Conservation (phyloP, 2,888 invertebrate species). For the Rhynchonema sp. region DNA sequence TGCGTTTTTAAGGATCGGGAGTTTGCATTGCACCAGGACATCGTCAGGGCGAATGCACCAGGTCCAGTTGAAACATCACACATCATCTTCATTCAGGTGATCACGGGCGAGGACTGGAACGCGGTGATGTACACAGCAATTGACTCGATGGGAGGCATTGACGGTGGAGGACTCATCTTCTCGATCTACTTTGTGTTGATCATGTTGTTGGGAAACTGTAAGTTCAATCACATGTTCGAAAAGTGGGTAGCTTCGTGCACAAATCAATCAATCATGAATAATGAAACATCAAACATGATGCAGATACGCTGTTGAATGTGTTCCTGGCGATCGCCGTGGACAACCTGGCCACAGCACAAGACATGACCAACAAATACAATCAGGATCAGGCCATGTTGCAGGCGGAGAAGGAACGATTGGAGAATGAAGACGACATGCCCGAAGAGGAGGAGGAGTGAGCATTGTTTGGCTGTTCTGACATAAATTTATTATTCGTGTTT, state of each 20-base stretch:
- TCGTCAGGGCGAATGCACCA: too few species aligned
- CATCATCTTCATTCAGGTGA: constrained; percentile 44
- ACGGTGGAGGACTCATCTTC: constrained; percentile 64
- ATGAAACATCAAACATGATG: too few species aligned
- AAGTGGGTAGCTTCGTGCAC: not conserved
- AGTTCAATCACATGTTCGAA: not conserved
- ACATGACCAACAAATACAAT: constrained; percentile 95
- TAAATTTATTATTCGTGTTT: too few species aligned
- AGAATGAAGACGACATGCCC: not conserved
- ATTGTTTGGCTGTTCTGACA: too few species aligned
- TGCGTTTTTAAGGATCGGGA: too few species aligned
- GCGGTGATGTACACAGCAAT: constrained; percentile 94
- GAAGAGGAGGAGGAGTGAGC: constrained; percentile 34
- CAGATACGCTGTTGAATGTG: constrained; percentile 81
- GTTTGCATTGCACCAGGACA: too few species aligned
- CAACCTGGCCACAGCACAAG: constrained; percentile 39
- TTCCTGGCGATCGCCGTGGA: constrained; percentile 64
- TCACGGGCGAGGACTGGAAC: constrained; percentile 98
- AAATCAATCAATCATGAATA: too few species aligned
- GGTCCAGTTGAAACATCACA: not conserved
- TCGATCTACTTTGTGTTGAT: constrained; percentile 93
- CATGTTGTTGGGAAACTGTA: constrained; percentile 59
- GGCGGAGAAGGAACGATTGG: not conserved
- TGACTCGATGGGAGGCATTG: constrained; percentile 76
- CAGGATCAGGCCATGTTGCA: constrained; percentile 40